These are phyloP conservation scores for Morpho deidamia DNA, from an alignment of 2,888 invertebrate genomes.

Conservation along the genomic window DNA sequence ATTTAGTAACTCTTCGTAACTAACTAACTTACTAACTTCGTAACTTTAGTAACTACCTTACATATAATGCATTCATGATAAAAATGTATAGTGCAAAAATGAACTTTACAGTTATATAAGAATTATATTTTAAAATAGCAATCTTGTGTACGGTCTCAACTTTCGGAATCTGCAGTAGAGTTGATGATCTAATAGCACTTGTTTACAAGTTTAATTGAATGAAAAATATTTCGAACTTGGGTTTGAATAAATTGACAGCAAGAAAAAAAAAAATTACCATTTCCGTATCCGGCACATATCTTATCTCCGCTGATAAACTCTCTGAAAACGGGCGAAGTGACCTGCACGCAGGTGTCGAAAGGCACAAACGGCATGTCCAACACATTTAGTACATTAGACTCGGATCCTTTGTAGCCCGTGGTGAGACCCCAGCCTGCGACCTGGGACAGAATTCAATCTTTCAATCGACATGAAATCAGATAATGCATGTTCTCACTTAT, in stretches of 20 bases:
- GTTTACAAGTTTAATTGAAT: not conserved
- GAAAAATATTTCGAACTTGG: not conserved
- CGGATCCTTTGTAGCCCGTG: constrained; percentile 21
- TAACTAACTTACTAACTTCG: too few relatives aligned
- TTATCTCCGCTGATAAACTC: constrained; percentile 41
- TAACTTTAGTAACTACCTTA: too few relatives aligned
- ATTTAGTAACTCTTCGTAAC: too few relatives aligned
- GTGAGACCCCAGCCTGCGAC: constrained; percentile 41
- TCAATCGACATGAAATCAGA: not conserved
- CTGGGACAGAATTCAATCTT: constrained; percentile 20
- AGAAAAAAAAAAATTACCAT: constrained; percentile 25
- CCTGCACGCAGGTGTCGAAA: constrained; percentile 27
- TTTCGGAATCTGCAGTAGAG: not conserved
- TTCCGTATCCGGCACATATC: constrained; percentile 44
- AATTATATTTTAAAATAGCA: not conserved
- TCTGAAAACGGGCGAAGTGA: constrained; percentile 23
- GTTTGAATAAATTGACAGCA: not conserved
- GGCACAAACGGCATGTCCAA: constrained; percentile 33
- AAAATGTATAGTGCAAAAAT: too few relatives aligned
- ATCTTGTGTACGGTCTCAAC: too few relatives aligned
- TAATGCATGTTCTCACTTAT: not conserved
- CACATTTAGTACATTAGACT: constrained; percentile 32
- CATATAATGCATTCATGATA: too few relatives aligned
- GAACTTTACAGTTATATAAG: not conserved
- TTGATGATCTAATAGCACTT: not conserved